phyloP scores from a whole-genome alignment of 1,140 invertebrate genomes.

The Pteromalus puparum region DNA sequence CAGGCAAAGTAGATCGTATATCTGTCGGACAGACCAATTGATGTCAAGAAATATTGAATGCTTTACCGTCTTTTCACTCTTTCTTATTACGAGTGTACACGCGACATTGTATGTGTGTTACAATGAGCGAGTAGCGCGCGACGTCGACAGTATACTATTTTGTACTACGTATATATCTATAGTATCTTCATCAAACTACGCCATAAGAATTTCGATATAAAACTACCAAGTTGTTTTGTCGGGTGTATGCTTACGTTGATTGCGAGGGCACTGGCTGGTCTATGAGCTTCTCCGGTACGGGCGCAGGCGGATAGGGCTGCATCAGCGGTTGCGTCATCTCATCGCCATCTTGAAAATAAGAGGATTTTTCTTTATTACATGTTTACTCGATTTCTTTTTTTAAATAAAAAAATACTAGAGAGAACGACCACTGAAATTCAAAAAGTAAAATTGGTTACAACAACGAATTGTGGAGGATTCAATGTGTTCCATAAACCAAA shows the following conservation, averaged over 20 bases:
- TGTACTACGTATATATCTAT: background rate
- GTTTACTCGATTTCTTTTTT: background rate
- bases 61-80: slow-evolving; percentile 26
- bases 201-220: background rate
- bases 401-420: background rate
- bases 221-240: background rate
- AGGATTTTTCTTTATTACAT: slow-evolving; percentile 16
- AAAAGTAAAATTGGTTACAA: no score
- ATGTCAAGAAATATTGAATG: slow-evolving; percentile 54
- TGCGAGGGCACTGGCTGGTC: slow-evolving; percentile 84
- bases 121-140: background rate
- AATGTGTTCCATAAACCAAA: no score
- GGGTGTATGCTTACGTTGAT: slow-evolving; percentile 80
- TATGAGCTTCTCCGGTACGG: slow-evolving; percentile 81
- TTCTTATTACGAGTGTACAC: slow-evolving; percentile 28
- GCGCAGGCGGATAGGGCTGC: slow-evolving; percentile 81
- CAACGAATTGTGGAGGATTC: background rate
- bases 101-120: background rate
- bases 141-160: background rate
- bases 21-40: slow-evolving; percentile 57
- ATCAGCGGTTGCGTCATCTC: slow-evolving; percentile 81
- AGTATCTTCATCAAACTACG: background rate
- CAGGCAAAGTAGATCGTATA: slow-evolving; percentile 83
- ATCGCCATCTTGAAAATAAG: slow-evolving; percentile 60
- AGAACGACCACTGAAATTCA: no score